Percentiles rank a stretch among this genome's conserved stretches.
Conservation (phyloP, 2,113 vertebrate species). For the Polypterus bichir region DNA sequence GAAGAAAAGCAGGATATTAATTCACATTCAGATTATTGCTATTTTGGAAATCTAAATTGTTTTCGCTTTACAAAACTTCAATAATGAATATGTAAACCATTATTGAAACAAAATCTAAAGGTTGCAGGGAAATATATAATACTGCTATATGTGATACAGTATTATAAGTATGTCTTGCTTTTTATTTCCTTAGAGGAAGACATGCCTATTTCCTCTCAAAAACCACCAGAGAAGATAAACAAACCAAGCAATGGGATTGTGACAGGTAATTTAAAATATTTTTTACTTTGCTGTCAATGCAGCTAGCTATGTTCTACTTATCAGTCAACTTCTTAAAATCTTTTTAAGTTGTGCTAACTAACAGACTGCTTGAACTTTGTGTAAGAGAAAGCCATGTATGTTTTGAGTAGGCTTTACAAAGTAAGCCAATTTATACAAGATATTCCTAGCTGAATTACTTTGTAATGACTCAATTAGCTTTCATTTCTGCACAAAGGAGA, state of each 20-base stretch:
- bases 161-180: not conserved
- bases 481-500: slow-evolving; percentile 98
- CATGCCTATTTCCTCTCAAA: slow-evolving; percentile 18
- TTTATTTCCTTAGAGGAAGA: slow-evolving; percentile 32
- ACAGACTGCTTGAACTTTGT: slow-evolving; percentile 4
- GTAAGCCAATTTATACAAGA: slow-evolving; percentile 76
- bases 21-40: too few species aligned
- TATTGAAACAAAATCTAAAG: too few species aligned
- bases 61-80: too few species aligned
- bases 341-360: slow-evolving; percentile 1
- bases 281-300: not conserved
- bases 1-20: too few species aligned
- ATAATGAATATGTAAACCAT: too few species aligned
- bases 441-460: slow-evolving; percentile 90
- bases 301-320: not conserved
- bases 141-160: too few species aligned
- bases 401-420: slow-evolving; percentile 4
- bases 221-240: slow-evolving; percentile 22
- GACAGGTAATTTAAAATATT: slow-evolving; percentile 27
- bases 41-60: too few species aligned
- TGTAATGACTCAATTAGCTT: slow-evolving; percentile 99
- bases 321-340: not conserved
- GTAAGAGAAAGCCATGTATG: not conserved
- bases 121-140: too few species aligned
- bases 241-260: slow-evolving; percentile 28